Conservation (phyloP, 2,797 vertebrate genomes). For the Triplophysa bombifrons region DNA sequence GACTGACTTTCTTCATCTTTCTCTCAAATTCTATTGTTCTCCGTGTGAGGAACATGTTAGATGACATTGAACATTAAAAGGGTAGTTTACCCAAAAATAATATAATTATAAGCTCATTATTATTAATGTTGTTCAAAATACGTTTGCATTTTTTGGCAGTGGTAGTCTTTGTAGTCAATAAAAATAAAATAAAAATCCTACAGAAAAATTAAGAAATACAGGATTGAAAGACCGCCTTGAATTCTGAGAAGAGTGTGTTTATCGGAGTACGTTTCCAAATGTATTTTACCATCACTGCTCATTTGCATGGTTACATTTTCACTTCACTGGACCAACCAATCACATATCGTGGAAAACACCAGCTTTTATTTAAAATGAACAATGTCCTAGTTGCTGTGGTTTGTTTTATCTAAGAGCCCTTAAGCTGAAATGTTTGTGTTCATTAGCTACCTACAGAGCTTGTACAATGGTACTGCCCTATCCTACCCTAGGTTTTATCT, state of each 20-base stretch:
- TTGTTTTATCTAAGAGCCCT: not conserved
- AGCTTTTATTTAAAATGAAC: not conserved
- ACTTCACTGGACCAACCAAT: not conserved
- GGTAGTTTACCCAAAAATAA: too few relatives aligned
- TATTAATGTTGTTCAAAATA: too few relatives aligned
- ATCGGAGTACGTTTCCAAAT: not conserved
- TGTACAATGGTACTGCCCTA: conserved; percentile 45
- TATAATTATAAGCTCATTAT: too few relatives aligned
- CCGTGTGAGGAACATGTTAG: too few relatives aligned
- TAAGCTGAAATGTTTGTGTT: conserved; percentile 24
- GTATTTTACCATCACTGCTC: conserved; percentile 14
- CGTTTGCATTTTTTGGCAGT: not conserved
- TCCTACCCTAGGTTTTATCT: conserved; percentile 26
- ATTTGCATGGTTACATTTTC: conserved; percentile 17
- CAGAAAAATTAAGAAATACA: too few relatives aligned
- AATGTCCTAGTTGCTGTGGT: not conserved
- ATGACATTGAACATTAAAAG: too few relatives aligned
- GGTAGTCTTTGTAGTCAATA: too few relatives aligned
- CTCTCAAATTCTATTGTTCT: not conserved
- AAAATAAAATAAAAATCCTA: too few relatives aligned
- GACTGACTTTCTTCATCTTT: conserved; percentile 6
- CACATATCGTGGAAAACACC: not conserved
- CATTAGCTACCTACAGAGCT: conserved; percentile 31
- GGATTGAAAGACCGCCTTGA: not conserved
- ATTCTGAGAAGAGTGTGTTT: not conserved